Conservation (phyloP, 2,113 vertebrate species). For the Neolamprologus caudopunctatus region DNA sequence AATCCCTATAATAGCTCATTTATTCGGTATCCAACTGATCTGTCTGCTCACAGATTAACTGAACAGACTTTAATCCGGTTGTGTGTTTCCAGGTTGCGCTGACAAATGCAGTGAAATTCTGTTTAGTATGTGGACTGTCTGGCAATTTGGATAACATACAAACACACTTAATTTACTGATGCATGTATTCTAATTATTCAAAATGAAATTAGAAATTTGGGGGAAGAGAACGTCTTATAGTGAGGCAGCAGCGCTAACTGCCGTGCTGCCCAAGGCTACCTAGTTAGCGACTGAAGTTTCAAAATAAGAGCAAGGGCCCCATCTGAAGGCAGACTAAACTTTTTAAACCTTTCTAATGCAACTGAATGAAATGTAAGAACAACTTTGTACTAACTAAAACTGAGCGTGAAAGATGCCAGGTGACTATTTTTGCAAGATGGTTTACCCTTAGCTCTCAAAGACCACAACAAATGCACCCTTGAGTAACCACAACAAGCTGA, state of each 20-base stretch:
- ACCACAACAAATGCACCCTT: background rate
- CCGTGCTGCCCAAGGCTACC: background rate
- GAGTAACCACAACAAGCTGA: background rate
- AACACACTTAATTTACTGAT: background rate
- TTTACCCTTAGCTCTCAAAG: background rate
- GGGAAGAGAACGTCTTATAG: background rate
- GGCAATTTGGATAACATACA: background rate
- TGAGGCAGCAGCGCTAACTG: background rate
- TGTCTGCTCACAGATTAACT: background rate
- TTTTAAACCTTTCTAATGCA: background rate
- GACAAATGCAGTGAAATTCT: background rate
- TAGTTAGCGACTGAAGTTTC: background rate
- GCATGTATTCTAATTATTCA: background rate
- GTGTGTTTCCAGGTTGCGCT: background rate
- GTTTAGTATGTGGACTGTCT: background rate
- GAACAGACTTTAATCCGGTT: background rate
- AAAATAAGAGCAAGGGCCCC: background rate
- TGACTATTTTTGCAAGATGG: background rate
- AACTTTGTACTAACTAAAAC: background rate
- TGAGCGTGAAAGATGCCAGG: background rate
- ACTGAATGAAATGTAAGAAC: background rate
- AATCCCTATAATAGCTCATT: background rate
- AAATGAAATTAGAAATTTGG: background rate
- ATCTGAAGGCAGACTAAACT: background rate
- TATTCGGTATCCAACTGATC: background rate